Evolutionary conservation across 2,113 vertebrate species (phyloP).

Genomic region (Phalacrocorax carbo): DNA sequence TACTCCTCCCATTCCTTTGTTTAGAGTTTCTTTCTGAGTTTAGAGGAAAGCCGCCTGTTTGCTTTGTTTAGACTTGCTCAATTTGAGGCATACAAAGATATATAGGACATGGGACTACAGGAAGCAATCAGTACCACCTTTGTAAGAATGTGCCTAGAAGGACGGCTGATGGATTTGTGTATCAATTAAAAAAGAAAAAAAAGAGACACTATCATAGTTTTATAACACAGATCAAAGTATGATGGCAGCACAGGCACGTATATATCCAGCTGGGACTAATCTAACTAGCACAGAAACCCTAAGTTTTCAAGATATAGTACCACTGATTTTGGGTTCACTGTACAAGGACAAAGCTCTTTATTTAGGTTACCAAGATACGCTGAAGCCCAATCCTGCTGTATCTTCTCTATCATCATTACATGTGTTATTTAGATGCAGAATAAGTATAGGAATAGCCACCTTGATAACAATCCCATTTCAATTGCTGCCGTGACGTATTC

Average conservation of each 20-base stretch:
- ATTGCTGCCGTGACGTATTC: neutral
- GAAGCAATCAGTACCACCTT: neutral
- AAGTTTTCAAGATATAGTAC: neutral
- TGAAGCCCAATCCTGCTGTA: neutral
- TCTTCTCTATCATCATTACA: neutral
- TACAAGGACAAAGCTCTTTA: neutral
- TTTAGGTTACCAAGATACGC: neutral
- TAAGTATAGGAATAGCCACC: neutral
- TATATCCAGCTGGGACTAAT: neutral
- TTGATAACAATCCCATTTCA: neutral
- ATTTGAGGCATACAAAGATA: neutral
- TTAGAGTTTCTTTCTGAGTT: neutral
- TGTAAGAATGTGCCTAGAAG: neutral
- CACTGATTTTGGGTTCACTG: neutral
- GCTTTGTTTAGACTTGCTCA: neutral
- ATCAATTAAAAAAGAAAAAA: neutral
- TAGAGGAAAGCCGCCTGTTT: neutral
- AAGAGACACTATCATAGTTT: neutral
- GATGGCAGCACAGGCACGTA: neutral
- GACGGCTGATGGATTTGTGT: neutral
- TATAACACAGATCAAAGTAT: neutral
- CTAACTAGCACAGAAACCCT: neutral
- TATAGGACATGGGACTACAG: neutral
- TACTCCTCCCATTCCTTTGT: neutral
- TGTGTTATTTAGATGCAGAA: neutral